Base-by-base conservation (phyloP, 2,888 invertebrate genomes). In the Hyposoter didymator region DNA sequence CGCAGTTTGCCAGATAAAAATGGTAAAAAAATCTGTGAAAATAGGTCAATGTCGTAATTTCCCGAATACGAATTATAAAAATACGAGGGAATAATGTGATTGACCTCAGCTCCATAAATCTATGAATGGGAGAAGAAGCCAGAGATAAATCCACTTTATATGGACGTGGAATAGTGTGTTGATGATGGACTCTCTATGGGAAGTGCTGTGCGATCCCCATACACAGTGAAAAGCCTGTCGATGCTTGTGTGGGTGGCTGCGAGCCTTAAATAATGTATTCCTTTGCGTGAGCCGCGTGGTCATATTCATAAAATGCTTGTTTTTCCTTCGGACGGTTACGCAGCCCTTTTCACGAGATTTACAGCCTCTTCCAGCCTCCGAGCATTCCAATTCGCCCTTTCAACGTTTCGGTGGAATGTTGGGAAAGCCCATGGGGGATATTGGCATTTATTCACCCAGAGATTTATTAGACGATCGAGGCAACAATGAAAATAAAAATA, bases 321-420 rank as follows among this genome's bases (percentile, higher is more conserved):
- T 67, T 28, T 28, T 28, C 45, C 14, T 14, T 12, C 14, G 45
- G 43, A 67, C 22, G 67, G 12, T 67, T 67, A 67, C 45, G 43
- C 45, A 67, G 10, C 67, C 45, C 22, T 67, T 67, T 67, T 12
- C 28, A 67, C 28, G 45, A 67, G 45, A 67, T 67, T 67, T 45
- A n/a, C 22, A 45, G 19, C 22, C 67, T 43, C 45, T 22, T 19
- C 67, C 28, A 22, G 14, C 14, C 28, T 17, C 17, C 45, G 17
- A 14, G 45, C 45, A 22, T 43, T 7, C n/a, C 8, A 45, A 67
- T 67, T 22, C 45, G 22, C 19, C 7, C 14, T 22, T 43, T 43
- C 28, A 67, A 45, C 22, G 22, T 64, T 64, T n/a, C 6, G 7
- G 32, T 14, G 17, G 2, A n/a, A 32, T 49, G 4, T 32, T 70